Percentiles rank a stretch among this genome's conserved stretches.
phyloP scores from a whole-genome alignment of 1,140 invertebrate species.

The Protaetia brevitarsis region DNA sequence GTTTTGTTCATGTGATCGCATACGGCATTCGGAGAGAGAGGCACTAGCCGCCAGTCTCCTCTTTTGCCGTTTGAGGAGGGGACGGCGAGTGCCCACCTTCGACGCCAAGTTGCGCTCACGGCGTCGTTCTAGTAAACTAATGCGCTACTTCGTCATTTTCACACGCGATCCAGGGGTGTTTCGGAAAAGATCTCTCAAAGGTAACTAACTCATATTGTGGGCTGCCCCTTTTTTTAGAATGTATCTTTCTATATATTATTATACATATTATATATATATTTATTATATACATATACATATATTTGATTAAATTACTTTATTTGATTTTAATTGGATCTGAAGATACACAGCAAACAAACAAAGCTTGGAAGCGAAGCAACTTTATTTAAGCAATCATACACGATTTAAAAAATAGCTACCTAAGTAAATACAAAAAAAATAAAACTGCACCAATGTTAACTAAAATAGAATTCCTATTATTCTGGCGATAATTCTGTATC shows the following conservation, averaged over 20 bases:
- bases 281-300: slow-evolving; percentile 24
- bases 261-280: slow-evolving; percentile 19
- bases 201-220: slow-evolving; percentile 59
- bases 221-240: slow-evolving; percentile 51
- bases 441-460: too few relatives aligned
- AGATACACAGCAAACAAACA: not conserved
- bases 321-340: slow-evolving; percentile 4
- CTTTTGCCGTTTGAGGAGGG: not conserved
- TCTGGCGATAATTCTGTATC: too few relatives aligned
- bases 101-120: slow-evolving; percentile 18
- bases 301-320: not conserved
- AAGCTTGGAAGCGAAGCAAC: not conserved
- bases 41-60: not conserved
- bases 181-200: slow-evolving; percentile 91
- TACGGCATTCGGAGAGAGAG: slow-evolving; percentile 8
- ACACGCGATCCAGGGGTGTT: slow-evolving; percentile 70
- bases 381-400: slow-evolving; percentile 21
- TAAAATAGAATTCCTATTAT: too few relatives aligned
- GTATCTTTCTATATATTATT: slow-evolving; percentile 37
- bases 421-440: too few relatives aligned
- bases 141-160: slow-evolving; percentile 54
- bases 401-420: too few relatives aligned
- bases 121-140: slow-evolving; percentile 48
- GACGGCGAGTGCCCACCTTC: not conserved
- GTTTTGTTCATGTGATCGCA: slow-evolving; percentile 24